phyloP scores from a whole-genome alignment of 2,113 vertebrate genomes.

The Beaufortia kweichowensis region DNA sequence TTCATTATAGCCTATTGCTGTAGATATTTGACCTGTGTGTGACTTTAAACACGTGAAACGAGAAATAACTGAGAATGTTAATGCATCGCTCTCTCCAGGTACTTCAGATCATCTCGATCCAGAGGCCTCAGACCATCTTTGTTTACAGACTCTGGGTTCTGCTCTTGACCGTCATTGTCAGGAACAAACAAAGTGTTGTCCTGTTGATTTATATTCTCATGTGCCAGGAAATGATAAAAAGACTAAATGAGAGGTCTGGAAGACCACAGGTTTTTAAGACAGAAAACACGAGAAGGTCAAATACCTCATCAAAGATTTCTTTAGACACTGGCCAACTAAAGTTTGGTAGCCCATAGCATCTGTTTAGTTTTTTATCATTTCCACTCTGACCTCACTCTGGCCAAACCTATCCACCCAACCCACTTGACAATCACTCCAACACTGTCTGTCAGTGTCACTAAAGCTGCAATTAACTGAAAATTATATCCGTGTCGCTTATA shows the following conservation, averaged over 20 bases:
- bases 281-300: conserved; percentile 68
- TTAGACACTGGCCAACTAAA: conserved; percentile 54
- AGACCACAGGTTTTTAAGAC: conserved; percentile 61
- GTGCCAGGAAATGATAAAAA: conserved; percentile 54
- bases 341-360: conserved; percentile 55
- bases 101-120: neutral
- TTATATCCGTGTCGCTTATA: neutral
- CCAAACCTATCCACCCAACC: neutral
- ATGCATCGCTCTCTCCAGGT: too few species aligned
- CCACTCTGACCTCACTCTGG: conserved; percentile 1
- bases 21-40: too few species aligned
- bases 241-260: conserved; percentile 62
- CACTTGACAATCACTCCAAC: neutral
- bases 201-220: conserved; percentile 61
- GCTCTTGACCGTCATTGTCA: conserved; percentile 55
- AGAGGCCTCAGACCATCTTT: neutral
- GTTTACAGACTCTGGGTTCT: neutral
- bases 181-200: conserved; percentile 65
- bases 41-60: too few species aligned
- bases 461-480: neutral
- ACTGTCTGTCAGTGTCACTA: neutral
- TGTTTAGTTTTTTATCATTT: conserved; percentile 6
- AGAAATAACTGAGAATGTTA: too few species aligned
- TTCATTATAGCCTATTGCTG: too few species aligned
- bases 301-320: conserved; percentile 60